phyloP scores from a whole-genome alignment of 2,888 invertebrate species.

The Sarcophaga variegata region DNA sequence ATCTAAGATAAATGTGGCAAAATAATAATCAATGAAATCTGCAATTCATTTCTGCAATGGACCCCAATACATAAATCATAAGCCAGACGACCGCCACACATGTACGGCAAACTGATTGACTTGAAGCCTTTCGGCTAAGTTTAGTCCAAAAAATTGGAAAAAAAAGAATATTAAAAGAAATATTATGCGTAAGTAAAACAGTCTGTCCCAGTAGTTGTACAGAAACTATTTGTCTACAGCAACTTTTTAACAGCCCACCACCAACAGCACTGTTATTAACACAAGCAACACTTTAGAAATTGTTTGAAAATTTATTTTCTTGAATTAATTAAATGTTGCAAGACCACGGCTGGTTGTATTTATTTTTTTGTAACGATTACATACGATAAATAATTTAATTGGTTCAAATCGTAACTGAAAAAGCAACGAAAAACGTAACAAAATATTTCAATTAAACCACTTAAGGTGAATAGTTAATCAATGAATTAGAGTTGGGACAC shows the following conservation, averaged over 20 bases:
- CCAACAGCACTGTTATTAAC: background rate
- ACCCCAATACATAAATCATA: constrained; percentile 41
- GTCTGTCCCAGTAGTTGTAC: background rate
- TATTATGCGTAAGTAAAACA: constrained; percentile 29
- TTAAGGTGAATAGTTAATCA: constrained; percentile 3
- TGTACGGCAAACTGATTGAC: background rate
- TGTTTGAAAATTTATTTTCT: constrained; percentile 36
- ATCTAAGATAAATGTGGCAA: constrained; percentile 43
- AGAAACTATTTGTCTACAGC: constrained; percentile 15
- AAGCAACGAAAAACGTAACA: too few relatives aligned
- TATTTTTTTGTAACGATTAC: background rate
- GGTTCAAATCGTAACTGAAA: constrained; percentile 15
- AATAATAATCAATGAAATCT: constrained; percentile 34
- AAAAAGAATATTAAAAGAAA: background rate
- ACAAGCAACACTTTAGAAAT: background rate
- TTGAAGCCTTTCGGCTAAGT: constrained; percentile 18
- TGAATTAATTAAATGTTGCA: constrained; percentile 42
- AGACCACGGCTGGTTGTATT: background rate
- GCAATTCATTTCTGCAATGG: constrained; percentile 7
- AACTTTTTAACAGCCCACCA: constrained; percentile 24
- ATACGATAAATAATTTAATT: constrained; percentile 19
- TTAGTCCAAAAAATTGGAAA: background rate
- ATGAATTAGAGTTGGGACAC: background rate
- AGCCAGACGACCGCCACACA: constrained; percentile 1
- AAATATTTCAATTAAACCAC: too few relatives aligned